phyloP scores from a whole-genome alignment of 2,888 invertebrate genomes.

The Acleris holmiana region DNA sequence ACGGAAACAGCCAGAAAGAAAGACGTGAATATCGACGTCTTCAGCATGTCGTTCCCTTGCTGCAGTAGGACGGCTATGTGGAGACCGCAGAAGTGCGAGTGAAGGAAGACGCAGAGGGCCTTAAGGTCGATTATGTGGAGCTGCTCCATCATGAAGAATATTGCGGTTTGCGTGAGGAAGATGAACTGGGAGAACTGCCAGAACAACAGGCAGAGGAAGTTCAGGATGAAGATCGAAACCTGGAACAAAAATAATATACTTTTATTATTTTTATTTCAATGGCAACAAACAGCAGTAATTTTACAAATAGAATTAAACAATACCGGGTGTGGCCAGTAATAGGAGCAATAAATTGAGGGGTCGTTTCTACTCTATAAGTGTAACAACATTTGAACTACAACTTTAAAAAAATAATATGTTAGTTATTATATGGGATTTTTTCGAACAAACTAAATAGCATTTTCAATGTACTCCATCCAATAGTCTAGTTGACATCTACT shows the following conservation, averaged over 20 bases:
- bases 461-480: no score
- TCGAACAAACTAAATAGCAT: no score
- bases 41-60: slow-evolving; percentile 77
- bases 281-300: neutral
- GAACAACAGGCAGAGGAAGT: slow-evolving; percentile 81
- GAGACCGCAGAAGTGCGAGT: slow-evolving; percentile 72
- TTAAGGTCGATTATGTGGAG: slow-evolving; percentile 77
- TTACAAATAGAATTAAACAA: no score
- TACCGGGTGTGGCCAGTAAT: no score
- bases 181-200: slow-evolving; percentile 95
- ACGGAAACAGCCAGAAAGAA: slow-evolving; percentile 69
- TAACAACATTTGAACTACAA: no score
- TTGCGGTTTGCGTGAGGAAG: slow-evolving; percentile 89
- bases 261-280: no score
- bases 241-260: slow-evolving; percentile 51
- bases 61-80: slow-evolving; percentile 69
- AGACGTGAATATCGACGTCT: slow-evolving; percentile 77
- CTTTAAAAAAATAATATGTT: no score
- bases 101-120: slow-evolving; percentile 63
- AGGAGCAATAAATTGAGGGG: no score
- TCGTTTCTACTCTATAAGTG: no score
- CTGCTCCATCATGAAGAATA: slow-evolving; percentile 89
- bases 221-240: slow-evolving; percentile 67
- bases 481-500: no score
- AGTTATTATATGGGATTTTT: no score